These are phyloP conservation scores for Pseudachorutes palmiensis DNA, from an alignment of 1,140 invertebrate species.

Conservation along the genomic window DNA sequence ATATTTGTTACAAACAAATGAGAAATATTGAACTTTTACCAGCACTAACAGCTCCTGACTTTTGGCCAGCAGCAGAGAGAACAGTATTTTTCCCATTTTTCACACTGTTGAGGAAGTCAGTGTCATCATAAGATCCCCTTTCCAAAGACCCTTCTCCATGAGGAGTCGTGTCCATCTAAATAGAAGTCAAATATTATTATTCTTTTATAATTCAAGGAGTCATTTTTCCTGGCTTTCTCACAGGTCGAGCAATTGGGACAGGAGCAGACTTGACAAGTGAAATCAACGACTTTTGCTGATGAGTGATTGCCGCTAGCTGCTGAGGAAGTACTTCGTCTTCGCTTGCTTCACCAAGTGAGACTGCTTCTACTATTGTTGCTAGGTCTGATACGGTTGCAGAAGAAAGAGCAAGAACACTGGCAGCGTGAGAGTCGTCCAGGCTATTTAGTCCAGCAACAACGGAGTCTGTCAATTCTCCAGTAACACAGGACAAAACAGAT, in stretches of 20 bases:
- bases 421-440: conserved; percentile 27
- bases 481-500: conserved; percentile 69
- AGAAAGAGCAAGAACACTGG: conserved; percentile 49
- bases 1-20: background rate
- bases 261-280: background rate
- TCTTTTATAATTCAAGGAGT: no score
- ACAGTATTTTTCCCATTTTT: conserved; percentile 39
- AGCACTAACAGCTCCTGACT: conserved; percentile 5
- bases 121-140: conserved; percentile 27
- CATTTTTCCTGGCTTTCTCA: background rate
- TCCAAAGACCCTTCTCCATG: background rate
- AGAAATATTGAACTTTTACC: background rate
- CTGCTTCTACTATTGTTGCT: conserved; percentile 67
- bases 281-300: background rate
- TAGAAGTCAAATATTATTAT: background rate
- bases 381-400: conserved; percentile 60
- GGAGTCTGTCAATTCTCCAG: conserved; percentile 58
- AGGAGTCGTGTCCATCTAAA: background rate
- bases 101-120: conserved; percentile 36
- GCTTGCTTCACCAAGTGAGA: conserved; percentile 29
- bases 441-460: conserved; percentile 28
- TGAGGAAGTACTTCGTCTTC: conserved; percentile 31
- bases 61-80: conserved; percentile 30
- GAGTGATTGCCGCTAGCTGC: background rate
- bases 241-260: background rate